Conservation (phyloP, 2,888 invertebrate genomes). For the Limnephilus lunatus region DNA sequence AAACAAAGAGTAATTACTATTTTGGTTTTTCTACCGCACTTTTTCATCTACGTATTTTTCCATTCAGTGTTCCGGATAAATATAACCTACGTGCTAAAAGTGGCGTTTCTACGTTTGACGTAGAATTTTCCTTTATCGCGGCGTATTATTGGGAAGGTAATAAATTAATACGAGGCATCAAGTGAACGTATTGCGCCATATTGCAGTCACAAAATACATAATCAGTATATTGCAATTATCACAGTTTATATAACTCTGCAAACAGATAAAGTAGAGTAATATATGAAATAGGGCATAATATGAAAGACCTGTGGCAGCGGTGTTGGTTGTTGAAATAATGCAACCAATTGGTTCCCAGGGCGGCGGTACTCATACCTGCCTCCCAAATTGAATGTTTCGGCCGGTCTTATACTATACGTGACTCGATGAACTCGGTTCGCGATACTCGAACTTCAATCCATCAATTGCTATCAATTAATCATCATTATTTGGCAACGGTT, state of each 20-base stretch:
- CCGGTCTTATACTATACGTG: too few species aligned
- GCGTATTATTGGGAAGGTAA: neutral
- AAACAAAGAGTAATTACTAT: neutral
- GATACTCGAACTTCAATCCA: too few species aligned
- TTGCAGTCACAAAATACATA: neutral
- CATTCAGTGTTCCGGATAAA: neutral
- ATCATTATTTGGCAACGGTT: too few species aligned
- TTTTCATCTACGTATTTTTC: neutral
- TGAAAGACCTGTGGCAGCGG: too few species aligned
- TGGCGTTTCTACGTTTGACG: neutral
- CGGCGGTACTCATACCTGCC: too few species aligned
- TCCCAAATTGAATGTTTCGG: too few species aligned
- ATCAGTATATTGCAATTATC: neutral
- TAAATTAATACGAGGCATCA: neutral
- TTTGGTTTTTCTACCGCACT: neutral
- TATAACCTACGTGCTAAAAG: neutral
- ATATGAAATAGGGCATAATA: neutral
- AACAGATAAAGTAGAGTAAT: neutral
- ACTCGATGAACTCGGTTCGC: too few species aligned
- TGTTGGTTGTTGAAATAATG: too few species aligned
- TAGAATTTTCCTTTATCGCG: neutral
- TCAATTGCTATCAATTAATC: too few species aligned
- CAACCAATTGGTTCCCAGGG: too few species aligned
- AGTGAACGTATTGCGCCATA: neutral
- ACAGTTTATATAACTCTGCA: neutral